Percentiles rank a stretch among this genome's conserved stretches.
phyloP scores from a whole-genome alignment of 2,797 vertebrate species.

The Eospalax fontanierii region DNA sequence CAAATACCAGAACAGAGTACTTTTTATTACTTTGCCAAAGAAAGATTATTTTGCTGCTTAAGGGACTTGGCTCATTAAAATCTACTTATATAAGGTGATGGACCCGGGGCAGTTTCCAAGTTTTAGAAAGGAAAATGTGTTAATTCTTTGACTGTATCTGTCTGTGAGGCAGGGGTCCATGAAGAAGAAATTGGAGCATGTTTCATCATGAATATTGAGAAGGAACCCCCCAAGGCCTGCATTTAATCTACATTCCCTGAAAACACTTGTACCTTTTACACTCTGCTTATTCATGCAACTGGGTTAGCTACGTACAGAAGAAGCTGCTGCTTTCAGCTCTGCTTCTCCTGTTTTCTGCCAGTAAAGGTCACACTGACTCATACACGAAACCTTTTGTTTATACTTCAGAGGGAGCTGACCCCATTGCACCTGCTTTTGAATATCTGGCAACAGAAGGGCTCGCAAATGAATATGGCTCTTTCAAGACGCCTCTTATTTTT shows the following conservation, averaged over 20 bases:
- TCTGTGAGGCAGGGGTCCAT: neutral
- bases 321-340: conserved; percentile 64
- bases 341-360: conserved; percentile 68
- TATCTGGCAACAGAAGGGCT: conserved; percentile 76
- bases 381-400: conserved; percentile 77
- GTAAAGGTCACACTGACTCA: conserved; percentile 82
- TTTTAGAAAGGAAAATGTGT: conserved; percentile 70
- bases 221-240: neutral
- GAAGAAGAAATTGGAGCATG: neutral
- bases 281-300: conserved; percentile 77
- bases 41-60: conserved; percentile 82
- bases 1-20: conserved; percentile 84
- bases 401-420: conserved; percentile 77
- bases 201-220: conserved; percentile 66
- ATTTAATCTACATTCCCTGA: conserved; percentile 68
- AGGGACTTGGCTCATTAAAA: conserved; percentile 86
- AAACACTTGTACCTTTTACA: conserved; percentile 75
- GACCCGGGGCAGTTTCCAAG: conserved; percentile 78
- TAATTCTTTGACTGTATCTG: conserved; percentile 65
- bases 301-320: conserved; percentile 74
- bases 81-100: conserved; percentile 79
- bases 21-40: conserved; percentile 80
- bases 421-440: conserved; percentile 82
- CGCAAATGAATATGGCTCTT: conserved; percentile 79
- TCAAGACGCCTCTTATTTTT: conserved; percentile 81